These are phyloP conservation scores for Synanthedon vespiformis DNA, from an alignment of 2,888 invertebrate species.

Conservation along the genomic window DNA sequence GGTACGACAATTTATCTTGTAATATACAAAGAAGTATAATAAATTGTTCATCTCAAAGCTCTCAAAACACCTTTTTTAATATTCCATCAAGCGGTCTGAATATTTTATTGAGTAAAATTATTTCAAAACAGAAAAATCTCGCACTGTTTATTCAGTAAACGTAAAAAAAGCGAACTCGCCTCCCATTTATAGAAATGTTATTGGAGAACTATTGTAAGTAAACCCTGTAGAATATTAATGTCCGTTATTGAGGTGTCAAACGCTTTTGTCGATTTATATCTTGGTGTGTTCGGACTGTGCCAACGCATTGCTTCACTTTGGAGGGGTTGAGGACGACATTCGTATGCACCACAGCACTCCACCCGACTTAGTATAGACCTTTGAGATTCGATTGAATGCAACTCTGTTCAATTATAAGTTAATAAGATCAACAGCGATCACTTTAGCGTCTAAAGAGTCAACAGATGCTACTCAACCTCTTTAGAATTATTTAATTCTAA, in stretches of 20 bases:
- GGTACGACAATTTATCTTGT: no score
- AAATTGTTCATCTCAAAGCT: no score
- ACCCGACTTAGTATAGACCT: not conserved
- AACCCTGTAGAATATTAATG: not conserved
- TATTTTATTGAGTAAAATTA: no score
- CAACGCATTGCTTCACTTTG: constrained; percentile 20
- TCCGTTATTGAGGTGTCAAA: not conserved
- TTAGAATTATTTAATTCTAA: no score
- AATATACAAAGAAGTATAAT: no score
- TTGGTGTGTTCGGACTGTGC: not conserved
- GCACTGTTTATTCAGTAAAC: not conserved
- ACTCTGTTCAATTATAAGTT: not conserved
- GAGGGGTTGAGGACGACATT: constrained; percentile 33
- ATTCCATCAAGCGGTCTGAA: no score
- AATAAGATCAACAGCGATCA: not conserved
- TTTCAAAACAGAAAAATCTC: no score
- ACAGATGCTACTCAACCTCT: no score
- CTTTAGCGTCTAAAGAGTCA: not conserved
- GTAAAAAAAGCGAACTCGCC: not conserved
- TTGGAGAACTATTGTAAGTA: not conserved
- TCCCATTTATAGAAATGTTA: not conserved
- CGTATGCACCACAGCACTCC: constrained; percentile 29
- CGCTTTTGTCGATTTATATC: not conserved
- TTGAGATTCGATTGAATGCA: not conserved
- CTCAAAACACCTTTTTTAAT: no score